Base-by-base conservation (phyloP, 1,140 invertebrate species). In the Glomeris maerens region DNA sequence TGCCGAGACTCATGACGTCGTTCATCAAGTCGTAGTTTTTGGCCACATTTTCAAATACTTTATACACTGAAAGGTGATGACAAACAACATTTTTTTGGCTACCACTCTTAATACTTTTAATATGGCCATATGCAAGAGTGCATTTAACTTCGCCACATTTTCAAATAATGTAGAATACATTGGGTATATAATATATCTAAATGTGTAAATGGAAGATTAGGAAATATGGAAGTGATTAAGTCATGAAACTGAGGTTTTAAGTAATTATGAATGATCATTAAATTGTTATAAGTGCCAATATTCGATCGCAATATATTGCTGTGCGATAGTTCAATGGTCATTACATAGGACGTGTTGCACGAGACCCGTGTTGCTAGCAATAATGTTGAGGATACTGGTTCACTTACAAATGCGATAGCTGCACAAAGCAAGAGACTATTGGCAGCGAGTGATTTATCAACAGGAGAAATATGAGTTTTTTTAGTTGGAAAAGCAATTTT, bases 21-120 rank as follows among this genome's bases (percentile, higher is more conserved):
- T 99, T 99, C 95, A 99, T 99, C 44, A 83, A 55, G 68, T 98
- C 95, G 69, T 98, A 99, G 31, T 81, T 87, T 47, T 78, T 71
- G 3, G 95, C 93, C 3, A 98, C 94, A 68, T 84, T 89, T 66
- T 90, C 81, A 70, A 98, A 98, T 2, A 98, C 91, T 62, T 81
- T 72, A 58, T 90, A 78, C 13, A 97, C 93, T 94, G 66, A 27
- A 77, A 77, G 55, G 46, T 38, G 56, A 54, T 57, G 47, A 40
- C 23, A 41, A 55, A 17, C 7, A 20, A 49, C n/a, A n/a, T n/a
- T n/a, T n/a, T n/a, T n/a, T n/a, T 44, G 27, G 25, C 29, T 41
- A 48, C 20, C 20, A 40, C 53, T 38, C 22, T 28, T 29, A 20
- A 25, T 13, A 42, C 31, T 10, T 10, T 36, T 36, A 36, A 36